Evolutionary conservation across 2,888 invertebrate species (phyloP).

Genomic region (Falcaria lacertinaria): DNA sequence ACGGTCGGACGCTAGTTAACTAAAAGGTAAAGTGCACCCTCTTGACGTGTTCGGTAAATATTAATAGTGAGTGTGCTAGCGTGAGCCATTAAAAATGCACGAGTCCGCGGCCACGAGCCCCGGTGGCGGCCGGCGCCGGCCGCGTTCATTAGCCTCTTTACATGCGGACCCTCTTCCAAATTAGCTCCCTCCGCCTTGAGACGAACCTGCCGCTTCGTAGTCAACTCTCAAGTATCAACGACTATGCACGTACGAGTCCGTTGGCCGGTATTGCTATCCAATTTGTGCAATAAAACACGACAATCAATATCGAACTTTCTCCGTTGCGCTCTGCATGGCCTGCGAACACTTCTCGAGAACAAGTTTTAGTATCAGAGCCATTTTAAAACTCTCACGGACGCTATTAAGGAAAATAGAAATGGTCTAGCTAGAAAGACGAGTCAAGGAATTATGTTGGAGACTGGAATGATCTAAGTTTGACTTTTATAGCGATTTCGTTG

Average conservation of each 20-base stretch:
- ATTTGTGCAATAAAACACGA: conserved; percentile 68
- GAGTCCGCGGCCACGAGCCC: conserved; percentile 70
- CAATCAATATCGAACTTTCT: conserved; percentile 66
- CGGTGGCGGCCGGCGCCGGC: conserved; percentile 21
- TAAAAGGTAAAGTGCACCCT: conserved; percentile 81
- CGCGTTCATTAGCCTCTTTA: conserved; percentile 66
- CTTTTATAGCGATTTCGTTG: conserved; percentile 54
- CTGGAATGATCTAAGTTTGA: conserved; percentile 69
- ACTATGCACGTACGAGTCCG: conserved; percentile 40
- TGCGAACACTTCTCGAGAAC: conserved; percentile 63
- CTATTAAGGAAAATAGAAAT: conserved; percentile 77
- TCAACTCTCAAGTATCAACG: conserved; percentile 33
- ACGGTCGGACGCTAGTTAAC: conserved; percentile 80
- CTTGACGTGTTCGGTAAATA: conserved; percentile 80
- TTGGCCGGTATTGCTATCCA: conserved; percentile 43
- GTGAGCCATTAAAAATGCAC: conserved; percentile 78
- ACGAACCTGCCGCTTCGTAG: conserved; percentile 5
- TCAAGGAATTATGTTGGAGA: conserved; percentile 66
- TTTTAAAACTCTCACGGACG: conserved; percentile 75
- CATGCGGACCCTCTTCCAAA: conserved; percentile 40
- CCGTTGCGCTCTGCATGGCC: conserved; percentile 54
- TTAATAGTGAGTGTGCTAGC: conserved; percentile 77
- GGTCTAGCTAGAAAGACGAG: conserved; percentile 65
- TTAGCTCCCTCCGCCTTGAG: conserved; percentile 31
- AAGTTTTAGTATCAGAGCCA: conserved; percentile 70